Conservation (phyloP, 1,140 invertebrate genomes). For the Apis cerana region DNA sequence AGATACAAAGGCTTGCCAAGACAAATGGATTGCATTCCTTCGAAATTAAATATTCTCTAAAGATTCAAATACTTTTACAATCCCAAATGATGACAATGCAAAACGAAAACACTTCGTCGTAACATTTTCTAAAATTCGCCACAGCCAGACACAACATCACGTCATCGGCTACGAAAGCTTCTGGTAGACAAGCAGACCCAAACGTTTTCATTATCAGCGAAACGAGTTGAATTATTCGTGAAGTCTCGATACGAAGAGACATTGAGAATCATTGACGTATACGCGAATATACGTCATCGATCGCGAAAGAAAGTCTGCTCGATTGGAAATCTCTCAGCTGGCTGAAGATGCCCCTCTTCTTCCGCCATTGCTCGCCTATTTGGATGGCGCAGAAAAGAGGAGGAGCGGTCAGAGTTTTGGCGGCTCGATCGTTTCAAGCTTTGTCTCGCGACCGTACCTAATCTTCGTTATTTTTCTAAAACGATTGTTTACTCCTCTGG, state of each 20-base stretch:
- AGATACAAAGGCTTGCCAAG: too few species aligned
- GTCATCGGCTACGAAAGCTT: neutral
- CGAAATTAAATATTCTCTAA: too few species aligned
- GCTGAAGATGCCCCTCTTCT: neutral
- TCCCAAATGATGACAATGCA: too few species aligned
- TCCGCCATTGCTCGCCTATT: neutral
- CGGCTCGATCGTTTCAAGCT: neutral
- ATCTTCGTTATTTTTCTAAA: slow-evolving; percentile 63
- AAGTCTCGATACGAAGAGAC: neutral
- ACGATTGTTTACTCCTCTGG: slow-evolving; percentile 62
- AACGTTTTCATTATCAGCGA: neutral
- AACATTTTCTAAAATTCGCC: neutral
- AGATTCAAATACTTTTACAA: too few species aligned
- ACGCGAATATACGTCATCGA: slow-evolving; percentile 7
- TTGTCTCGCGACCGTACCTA: slow-evolving; percentile 22
- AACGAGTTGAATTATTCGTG: slow-evolving; percentile 7
- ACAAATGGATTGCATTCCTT: too few species aligned
- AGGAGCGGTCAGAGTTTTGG: neutral
- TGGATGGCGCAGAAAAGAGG: neutral
- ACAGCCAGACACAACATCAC: slow-evolving; percentile 6
- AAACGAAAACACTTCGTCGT: too few species aligned
- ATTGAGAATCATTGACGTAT: slow-evolving; percentile 13
- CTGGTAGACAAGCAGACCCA: neutral
- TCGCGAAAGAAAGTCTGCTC: neutral
- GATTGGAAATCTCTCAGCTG: neutral